A percentile compares a stretch with the other conserved stretches of the same genome.
Evolutionary conservation across 2,888 invertebrate species (phyloP).

Genomic region (Diaperis boleti): DNA sequence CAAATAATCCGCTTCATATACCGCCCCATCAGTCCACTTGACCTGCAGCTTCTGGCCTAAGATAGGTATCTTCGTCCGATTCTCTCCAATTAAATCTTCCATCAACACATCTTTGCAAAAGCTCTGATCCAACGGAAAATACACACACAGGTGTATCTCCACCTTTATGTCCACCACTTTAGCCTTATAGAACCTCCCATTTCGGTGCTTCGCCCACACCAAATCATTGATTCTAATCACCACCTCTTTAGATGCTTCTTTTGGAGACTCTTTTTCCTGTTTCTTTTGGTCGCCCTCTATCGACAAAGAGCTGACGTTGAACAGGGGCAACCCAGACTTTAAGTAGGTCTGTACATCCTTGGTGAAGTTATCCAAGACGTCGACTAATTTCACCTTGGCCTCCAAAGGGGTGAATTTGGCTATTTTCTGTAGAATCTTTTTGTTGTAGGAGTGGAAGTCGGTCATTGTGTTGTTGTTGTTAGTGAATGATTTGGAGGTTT

Average conservation of each 20-base stretch:
- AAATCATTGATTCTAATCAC: slow-evolving; percentile 55
- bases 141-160: slow-evolving; percentile 71
- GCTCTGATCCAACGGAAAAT: slow-evolving; percentile 73
- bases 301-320: slow-evolving; percentile 52
- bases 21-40: slow-evolving; percentile 69
- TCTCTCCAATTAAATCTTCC: slow-evolving; percentile 68
- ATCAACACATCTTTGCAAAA: slow-evolving; percentile 71
- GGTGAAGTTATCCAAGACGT: slow-evolving; percentile 54
- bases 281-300: slow-evolving; percentile 18
- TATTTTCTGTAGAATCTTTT: slow-evolving; percentile 37
- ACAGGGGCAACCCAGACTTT: slow-evolving; percentile 50
- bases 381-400: slow-evolving; percentile 50
- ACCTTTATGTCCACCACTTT: slow-evolving; percentile 67
- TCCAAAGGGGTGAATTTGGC: slow-evolving; percentile 50
- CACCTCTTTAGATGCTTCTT: background rate
- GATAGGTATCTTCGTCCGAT: slow-evolving; percentile 56
- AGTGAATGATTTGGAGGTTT: background rate
- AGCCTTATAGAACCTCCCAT: slow-evolving; percentile 72
- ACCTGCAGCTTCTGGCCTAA: slow-evolving; percentile 68
- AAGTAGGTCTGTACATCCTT: slow-evolving; percentile 51
- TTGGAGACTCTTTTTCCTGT: background rate
- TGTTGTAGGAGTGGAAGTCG: slow-evolving; percentile 6
- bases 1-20: slow-evolving; percentile 67
- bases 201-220: slow-evolving; percentile 75
- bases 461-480: slow-evolving; percentile 16